Conservation (phyloP, 2,797 vertebrate species). For the Silurus aristotelis region DNA sequence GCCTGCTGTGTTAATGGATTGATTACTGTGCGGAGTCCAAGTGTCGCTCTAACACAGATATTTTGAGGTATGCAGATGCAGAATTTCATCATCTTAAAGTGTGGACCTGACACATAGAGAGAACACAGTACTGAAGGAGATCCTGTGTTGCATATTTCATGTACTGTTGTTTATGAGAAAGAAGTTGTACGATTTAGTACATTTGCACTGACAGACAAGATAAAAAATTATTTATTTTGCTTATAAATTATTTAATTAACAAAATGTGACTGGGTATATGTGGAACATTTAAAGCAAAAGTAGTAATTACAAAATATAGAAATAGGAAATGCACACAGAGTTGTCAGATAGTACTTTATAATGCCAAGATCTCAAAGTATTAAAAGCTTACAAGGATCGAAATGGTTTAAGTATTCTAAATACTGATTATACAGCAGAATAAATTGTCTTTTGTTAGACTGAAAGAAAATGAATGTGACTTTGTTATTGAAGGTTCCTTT, state of each 20-base stretch:
- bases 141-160: conserved; percentile 65
- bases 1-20: conserved; percentile 77
- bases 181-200: neutral
- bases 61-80: conserved; percentile 54
- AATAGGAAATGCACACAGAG: neutral
- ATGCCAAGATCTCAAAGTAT: neutral
- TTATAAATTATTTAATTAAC: neutral
- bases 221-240: neutral
- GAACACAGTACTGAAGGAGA: conserved; percentile 48
- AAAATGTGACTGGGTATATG: neutral
- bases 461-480: neutral
- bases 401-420: neutral
- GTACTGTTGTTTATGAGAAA: conserved; percentile 57
- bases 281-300: neutral
- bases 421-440: neutral
- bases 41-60: conserved; percentile 52
- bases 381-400: neutral
- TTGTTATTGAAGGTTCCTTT: conserved; percentile 26
- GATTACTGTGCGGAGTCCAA: conserved; percentile 67
- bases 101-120: conserved; percentile 53
- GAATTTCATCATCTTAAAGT: conserved; percentile 50
- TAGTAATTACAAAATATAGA: neutral
- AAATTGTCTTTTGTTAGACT: neutral
- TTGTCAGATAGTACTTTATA: neutral
- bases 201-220: neutral